Conservation (phyloP, 1,140 invertebrate genomes). For the Drosophila sp. region DNA sequence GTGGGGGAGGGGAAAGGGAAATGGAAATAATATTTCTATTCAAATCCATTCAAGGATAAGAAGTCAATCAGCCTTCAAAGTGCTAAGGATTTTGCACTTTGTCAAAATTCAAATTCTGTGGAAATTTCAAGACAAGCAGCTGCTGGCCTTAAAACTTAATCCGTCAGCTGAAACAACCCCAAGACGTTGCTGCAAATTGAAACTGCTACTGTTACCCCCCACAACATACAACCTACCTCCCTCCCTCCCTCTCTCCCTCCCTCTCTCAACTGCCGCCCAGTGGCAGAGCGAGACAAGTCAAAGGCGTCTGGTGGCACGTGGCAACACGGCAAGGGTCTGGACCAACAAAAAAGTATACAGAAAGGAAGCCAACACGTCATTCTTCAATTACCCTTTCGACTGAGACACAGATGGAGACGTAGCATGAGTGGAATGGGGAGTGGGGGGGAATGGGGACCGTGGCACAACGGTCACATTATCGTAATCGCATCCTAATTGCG, state of each 20-base stretch:
- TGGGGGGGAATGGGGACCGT: background rate
- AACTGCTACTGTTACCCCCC: constrained; percentile 44
- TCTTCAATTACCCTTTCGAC: constrained; percentile 80
- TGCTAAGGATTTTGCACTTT: constrained; percentile 82
- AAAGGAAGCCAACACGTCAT: constrained; percentile 31
- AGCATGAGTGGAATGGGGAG: background rate
- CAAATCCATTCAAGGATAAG: constrained; percentile 81
- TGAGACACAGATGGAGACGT: background rate
- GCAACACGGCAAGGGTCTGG: constrained; percentile 36
- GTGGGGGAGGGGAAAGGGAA: constrained; percentile 12
- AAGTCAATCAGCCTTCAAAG: constrained; percentile 83
- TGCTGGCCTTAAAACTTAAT: constrained; percentile 61
- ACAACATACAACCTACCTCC: background rate
- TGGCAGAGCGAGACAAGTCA: background rate
- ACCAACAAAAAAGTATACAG: constrained; percentile 24
- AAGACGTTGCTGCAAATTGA: constrained; percentile 74
- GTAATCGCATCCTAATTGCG: constrained; percentile 85
- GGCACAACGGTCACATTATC: constrained; percentile 69
- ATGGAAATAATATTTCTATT: constrained; percentile 75
- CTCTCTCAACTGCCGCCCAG: too few species aligned
- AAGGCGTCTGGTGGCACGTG: constrained; percentile 70
- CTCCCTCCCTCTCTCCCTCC: background rate
- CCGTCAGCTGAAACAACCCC: constrained; percentile 64
- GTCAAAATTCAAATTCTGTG: constrained; percentile 69
- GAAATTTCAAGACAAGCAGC: constrained; percentile 18